Evolutionary conservation across 2,113 vertebrate species (phyloP).

Genomic region (Fukomys damarensis): DNA sequence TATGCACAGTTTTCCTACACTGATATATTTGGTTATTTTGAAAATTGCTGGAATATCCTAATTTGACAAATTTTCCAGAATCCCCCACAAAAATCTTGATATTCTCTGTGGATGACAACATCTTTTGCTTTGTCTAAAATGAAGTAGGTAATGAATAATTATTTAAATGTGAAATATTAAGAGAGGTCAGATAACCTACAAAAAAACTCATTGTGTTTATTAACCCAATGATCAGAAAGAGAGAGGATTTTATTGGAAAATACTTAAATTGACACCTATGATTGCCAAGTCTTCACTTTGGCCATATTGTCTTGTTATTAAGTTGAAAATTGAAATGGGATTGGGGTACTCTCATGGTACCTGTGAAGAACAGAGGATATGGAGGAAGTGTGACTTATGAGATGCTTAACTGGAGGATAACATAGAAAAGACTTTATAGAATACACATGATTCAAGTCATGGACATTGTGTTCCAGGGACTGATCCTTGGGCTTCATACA

Average conservation of each 20-base stretch:
- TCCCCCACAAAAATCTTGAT: conserved; percentile 29
- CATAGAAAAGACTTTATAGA: neutral
- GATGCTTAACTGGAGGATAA: neutral
- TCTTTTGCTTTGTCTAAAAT: conserved; percentile 55
- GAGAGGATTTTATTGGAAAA: conserved; percentile 27
- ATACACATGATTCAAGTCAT: rapidly evolving
- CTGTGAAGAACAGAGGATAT: neutral
- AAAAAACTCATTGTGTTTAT: neutral
- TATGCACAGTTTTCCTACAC: conserved; percentile 65
- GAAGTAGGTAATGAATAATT: conserved; percentile 58
- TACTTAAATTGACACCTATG: neutral
- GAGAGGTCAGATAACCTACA: conserved; percentile 15
- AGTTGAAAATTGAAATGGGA: conserved; percentile 24
- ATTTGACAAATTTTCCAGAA: conserved; percentile 60
- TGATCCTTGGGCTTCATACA: neutral
- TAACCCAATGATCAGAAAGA: neutral
- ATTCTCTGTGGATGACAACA: conserved; percentile 6
- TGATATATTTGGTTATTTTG: conserved; percentile 68
- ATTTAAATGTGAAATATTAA: conserved; percentile 33
- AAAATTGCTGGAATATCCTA: conserved; percentile 51
- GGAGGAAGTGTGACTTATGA: neutral
- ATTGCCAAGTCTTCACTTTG: conserved; percentile 15
- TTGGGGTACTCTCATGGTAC: neutral
- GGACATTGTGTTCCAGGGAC: neutral
- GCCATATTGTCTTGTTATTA: neutral